Evolutionary conservation across 30 jellyfish, hydroid and myxozoan species (phyloP).

Genomic region (Mastigias papua): DNA sequence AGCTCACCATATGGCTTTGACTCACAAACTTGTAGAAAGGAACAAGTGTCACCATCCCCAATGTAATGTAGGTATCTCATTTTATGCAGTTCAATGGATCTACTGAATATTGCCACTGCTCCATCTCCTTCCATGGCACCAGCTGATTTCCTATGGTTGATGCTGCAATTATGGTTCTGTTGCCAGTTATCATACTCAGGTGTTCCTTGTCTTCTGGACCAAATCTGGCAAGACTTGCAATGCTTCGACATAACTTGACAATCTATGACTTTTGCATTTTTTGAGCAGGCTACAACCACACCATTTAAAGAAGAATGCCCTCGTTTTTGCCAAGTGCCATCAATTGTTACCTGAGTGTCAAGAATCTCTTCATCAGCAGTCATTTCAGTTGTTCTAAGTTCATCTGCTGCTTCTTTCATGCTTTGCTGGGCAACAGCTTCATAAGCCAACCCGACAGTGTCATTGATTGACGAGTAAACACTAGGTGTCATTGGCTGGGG

Average conservation of each 20-base stretch:
- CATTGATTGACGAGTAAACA: conserved; percentile 3
- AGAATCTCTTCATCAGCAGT: conserved; percentile 53
- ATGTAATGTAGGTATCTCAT: conserved; percentile 33
- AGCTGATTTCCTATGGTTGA: too few species aligned
- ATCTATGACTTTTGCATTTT: conserved; percentile 47
- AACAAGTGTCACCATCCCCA: conserved; percentile 73
- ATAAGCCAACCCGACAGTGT: conserved; percentile 8
- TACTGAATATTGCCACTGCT: conserved; percentile 15
- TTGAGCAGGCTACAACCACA: conserved; percentile 17
- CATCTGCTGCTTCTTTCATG: conserved; percentile 55
- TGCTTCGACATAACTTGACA: conserved; percentile 57
- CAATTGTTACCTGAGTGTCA: conserved; percentile 39
- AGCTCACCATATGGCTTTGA: conserved; percentile 62
- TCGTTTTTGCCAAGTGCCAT: conserved; percentile 68
- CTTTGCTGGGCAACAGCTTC: conserved; percentile 54
- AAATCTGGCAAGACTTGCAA: conserved; percentile 16
- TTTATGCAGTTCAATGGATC: conserved; percentile 12
- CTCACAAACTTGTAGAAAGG: conserved; percentile 31
- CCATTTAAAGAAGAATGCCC: conserved; percentile 66
- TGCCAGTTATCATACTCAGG: conserved; percentile 10
- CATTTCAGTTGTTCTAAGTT: conserved; percentile 22
- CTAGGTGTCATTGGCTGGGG: conserved; percentile 31
- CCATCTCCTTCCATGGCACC: conserved; percentile 49
- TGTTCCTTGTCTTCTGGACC: conserved; percentile 11
- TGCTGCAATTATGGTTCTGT: too few species aligned